Conservation (phyloP, 2,113 vertebrate genomes). For the Eulemur macaco region DNA sequence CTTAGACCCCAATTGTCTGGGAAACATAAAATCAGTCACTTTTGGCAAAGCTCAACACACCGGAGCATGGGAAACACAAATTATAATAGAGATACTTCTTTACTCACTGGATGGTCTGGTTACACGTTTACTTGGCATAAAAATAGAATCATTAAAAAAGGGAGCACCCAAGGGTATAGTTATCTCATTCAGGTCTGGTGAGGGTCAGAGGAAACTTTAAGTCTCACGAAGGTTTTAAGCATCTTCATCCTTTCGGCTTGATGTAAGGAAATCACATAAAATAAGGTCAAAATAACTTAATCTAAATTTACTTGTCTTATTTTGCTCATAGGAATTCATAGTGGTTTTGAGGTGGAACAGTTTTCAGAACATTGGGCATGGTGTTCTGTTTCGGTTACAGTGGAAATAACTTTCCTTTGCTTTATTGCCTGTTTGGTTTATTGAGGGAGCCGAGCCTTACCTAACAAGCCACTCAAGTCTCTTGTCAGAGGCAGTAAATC, state of each 20-base stretch:
- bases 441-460: not conserved
- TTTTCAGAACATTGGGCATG: not conserved
- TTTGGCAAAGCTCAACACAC: constrained; percentile 56
- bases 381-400: not conserved
- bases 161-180: not conserved
- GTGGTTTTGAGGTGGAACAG: not conserved
- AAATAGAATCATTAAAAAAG: constrained; percentile 10
- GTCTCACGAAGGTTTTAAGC: not conserved
- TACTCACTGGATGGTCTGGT: not conserved
- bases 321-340: not conserved
- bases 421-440: constrained; percentile 1
- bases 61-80: constrained; percentile 54
- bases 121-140: not conserved
- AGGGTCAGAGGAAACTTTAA: not conserved
- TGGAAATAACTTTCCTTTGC: not conserved
- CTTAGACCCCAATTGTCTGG: not conserved
- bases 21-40: constrained; percentile 58
- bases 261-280: constrained; percentile 41
- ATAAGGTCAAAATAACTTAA: not conserved
- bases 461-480: not conserved
- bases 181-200: not conserved
- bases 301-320: constrained; percentile 8
- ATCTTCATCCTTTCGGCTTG: not conserved
- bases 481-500: not conserved
- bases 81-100: constrained; percentile 49